A percentile compares a stretch with the other conserved stretches of the same genome.
These are phyloP conservation scores for Leptinotarsa haldemani DNA, from an alignment of 2,888 invertebrate genomes.

Conservation along the genomic window DNA sequence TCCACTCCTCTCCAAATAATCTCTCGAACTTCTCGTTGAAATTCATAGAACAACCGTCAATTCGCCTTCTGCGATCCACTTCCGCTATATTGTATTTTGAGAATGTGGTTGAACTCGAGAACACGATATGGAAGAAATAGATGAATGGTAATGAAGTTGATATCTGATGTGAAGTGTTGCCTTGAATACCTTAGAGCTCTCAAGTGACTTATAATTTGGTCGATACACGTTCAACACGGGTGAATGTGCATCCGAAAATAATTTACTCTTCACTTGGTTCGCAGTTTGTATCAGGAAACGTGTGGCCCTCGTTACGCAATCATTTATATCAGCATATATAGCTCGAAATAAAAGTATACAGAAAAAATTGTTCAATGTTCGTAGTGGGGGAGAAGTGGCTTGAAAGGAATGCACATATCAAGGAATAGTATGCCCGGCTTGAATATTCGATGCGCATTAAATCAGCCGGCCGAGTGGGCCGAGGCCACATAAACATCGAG, in stretches of 20 bases:
- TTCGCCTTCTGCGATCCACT: too few species aligned
- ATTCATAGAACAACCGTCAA: too few species aligned
- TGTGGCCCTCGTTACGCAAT: not conserved
- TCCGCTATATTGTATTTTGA: not conserved
- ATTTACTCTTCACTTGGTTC: conserved; percentile 34
- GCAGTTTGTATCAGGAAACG: conserved; percentile 36
- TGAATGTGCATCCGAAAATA: conserved; percentile 38
- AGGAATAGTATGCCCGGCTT: too few species aligned
- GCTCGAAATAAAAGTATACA: too few species aligned
- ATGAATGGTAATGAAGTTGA: conserved; percentile 14
- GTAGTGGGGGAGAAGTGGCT: too few species aligned
- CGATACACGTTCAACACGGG: conserved; percentile 32
- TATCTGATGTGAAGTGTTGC: conserved; percentile 36
- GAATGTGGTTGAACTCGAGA: not conserved
- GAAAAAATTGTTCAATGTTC: too few species aligned
- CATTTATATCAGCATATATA: not conserved
- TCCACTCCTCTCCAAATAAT: too few species aligned
- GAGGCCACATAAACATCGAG: too few species aligned
- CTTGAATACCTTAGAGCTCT: conserved; percentile 35
- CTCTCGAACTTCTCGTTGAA: too few species aligned
- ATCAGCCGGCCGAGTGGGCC: too few species aligned
- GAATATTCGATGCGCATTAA: too few species aligned
- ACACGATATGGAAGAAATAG: not conserved
- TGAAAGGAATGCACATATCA: too few species aligned
- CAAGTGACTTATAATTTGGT: conserved; percentile 24